Percentiles rank a stretch among this genome's conserved stretches.
These are phyloP conservation scores for Gasterosteus aculeatus DNA, from an alignment of 2,113 vertebrate genomes.

Conservation along the genomic window DNA sequence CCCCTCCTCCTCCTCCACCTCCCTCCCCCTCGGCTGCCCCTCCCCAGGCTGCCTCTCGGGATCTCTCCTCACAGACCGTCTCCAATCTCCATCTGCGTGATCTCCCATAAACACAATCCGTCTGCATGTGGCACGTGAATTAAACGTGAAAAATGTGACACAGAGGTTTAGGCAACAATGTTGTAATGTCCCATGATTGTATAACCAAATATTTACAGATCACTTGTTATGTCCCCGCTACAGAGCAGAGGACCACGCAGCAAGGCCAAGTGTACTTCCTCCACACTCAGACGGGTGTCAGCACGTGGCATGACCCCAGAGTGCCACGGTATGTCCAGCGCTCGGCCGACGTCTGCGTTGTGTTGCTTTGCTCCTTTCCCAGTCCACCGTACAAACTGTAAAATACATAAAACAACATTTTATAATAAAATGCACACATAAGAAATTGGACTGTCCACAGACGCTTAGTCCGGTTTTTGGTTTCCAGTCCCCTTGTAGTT, in stretches of 20 bases:
- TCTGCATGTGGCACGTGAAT: slow-evolving; percentile 27
- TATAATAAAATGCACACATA: background rate
- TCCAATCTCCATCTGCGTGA: slow-evolving; percentile 58
- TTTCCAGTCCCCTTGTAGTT: slow-evolving; percentile 8
- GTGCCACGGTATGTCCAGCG: slow-evolving; percentile 86
- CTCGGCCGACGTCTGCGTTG: background rate
- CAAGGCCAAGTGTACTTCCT: slow-evolving; percentile 97
- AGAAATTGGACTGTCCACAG: background rate
- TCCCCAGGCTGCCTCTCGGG: slow-evolving; percentile 43
- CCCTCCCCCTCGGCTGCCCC: slow-evolving; percentile 5
- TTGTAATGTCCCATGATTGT: background rate
- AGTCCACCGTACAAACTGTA: background rate
- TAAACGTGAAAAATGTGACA: slow-evolving; percentile 8
- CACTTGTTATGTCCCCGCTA: slow-evolving; percentile 13
- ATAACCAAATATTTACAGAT: background rate
- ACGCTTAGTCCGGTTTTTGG: background rate
- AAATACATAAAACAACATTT: background rate
- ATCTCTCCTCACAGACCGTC: slow-evolving; percentile 38
- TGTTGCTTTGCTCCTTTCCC: slow-evolving; percentile 1
- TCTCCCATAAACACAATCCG: slow-evolving; percentile 32
- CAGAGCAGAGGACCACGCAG: slow-evolving; percentile 96
- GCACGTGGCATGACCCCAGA: slow-evolving; percentile 95
- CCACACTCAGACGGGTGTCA: slow-evolving; percentile 95
- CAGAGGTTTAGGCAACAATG: background rate
- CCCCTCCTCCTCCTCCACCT: slow-evolving; percentile 6